Evolutionary conservation across 2,113 vertebrate genomes (phyloP), one percentile per base, ranked within the genome.

Genomic region (Nibea albiflora): DNA sequence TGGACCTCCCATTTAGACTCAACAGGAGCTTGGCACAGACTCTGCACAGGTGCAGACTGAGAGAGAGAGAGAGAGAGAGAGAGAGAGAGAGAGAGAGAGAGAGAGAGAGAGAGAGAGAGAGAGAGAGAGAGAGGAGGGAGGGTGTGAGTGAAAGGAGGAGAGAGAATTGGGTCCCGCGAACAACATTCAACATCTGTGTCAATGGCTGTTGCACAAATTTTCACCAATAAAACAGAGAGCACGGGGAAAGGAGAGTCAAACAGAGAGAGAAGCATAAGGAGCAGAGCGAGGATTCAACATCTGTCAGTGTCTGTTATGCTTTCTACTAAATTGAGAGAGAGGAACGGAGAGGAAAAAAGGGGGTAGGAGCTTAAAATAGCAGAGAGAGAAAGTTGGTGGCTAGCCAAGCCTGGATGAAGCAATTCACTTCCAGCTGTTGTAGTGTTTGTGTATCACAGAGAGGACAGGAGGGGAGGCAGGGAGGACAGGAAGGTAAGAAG

Each of bases 1-100:
- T 94, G 93, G 94, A 94, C 94, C 94, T 94, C 94, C 95, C 93
- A 94, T 93, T 93, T 91, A 92, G 92, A 89, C 93, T 92, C 93
- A 92, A 95, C 92, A 85, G 94, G 94, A 94, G 91, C 86, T 95
- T 95, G 95, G 94, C 94, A 95, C 88, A 14, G 73, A 92, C 73
- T 87, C 83, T 65, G 85, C 93, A 94, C 94, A 95, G 95, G 95
- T 95, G 95, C 94, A 94, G 90, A 79, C 72, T 58, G 76, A 80
- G 83, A 81, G 76, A 76, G 69, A 52, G 63, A 78, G 82, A 64
- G 80, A 76, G 73, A 31, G 76, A 77, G 78, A 76, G 69, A 58
- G 62, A 76, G 73, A 81, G 63, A 74, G 56, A 42, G 77, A 60
- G 63, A 70, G 81, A 31, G 76, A 80, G 83, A 81, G 76, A 76